These are phyloP conservation scores for Meghimatium bilineatum DNA, from an alignment of 2,888 invertebrate species.

Conservation along the genomic window DNA sequence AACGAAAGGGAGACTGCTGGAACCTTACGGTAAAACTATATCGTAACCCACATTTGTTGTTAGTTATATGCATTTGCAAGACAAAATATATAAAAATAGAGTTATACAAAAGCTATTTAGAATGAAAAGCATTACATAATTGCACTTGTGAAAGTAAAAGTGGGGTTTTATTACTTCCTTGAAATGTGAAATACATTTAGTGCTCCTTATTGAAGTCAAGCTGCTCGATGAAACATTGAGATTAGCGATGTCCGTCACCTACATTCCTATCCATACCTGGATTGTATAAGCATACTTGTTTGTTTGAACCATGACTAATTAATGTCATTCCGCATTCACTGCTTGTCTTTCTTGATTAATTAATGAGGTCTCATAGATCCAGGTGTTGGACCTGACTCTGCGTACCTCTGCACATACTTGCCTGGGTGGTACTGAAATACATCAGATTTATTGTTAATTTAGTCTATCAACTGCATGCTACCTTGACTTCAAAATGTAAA, in stretches of 20 bases:
- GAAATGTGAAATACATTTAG: neutral
- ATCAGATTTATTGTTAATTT: too few species aligned
- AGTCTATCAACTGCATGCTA: too few species aligned
- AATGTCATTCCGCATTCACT: too few species aligned
- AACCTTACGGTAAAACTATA: too few species aligned
- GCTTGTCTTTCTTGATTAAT: neutral
- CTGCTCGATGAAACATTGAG: too few species aligned
- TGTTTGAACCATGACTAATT: too few species aligned
- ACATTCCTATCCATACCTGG: too few species aligned
- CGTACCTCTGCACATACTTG: conserved; percentile 42
- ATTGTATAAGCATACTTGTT: too few species aligned
- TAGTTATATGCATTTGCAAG: too few species aligned
- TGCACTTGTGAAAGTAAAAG: neutral
- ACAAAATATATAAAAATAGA: neutral
- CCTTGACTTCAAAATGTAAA: too few species aligned
- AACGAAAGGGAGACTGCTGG: too few species aligned
- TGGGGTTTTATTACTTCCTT: neutral
- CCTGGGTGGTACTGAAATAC: conserved; percentile 49
- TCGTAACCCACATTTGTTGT: too few species aligned
- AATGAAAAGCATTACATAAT: neutral
- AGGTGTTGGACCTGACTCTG: conserved; percentile 40
- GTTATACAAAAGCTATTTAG: neutral
- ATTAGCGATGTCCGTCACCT: neutral
- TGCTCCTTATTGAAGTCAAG: neutral
- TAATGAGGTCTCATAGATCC: conserved; percentile 5